Evolutionary conservation across 2,113 vertebrate genomes (phyloP), one percentile per base, ranked within the genome.

Genomic region (Pterocles burchelli): DNA sequence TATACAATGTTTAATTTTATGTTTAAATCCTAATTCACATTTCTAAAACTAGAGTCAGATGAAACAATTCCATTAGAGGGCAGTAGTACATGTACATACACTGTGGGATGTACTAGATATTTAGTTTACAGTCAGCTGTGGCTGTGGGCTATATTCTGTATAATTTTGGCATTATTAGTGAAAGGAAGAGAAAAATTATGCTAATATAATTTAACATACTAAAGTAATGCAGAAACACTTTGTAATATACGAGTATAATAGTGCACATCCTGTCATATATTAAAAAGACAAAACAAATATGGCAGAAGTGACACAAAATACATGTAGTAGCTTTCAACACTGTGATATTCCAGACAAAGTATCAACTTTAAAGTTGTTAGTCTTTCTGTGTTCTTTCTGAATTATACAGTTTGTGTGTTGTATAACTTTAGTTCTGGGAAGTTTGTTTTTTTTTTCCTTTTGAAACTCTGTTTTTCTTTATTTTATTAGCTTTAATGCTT

Each of bases 21-120:
- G 38, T 59, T 79, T 80, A 73, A 90, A 48, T 63, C 11, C 26
- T 66, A 6, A 19, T 51, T 45, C 21, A 29, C 13, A 7, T 65
- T 81, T 72, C 18, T 73, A 28, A 51, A 84, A 34, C 74, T 48
- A 38, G n/a, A 91, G 88, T 89, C 1, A n/a, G 63, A 76, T 79
- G 34, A 54, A 97, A 63, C 36, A 58, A 24, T 82, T 85, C 76
- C 88, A 67, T 94, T 91, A 93, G 90, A 94, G 89, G 89, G 93
- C 95, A 95, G 83, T 57, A 94, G 59, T 59, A 94, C 54, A 48
- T 34, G 58, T 57, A 82, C 77, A 90, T 85, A 85, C 34, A 63
- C 83, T 51, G 14, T 65, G 62, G 88, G 28, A 5, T 71, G 26
- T 71, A 61, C 29, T 80, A 12, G 24, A 17, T 75, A 28, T 38